These are phyloP conservation scores for Nemapogon koenigi DNA, from an alignment of 2,888 invertebrate species.

Conservation along the genomic window DNA sequence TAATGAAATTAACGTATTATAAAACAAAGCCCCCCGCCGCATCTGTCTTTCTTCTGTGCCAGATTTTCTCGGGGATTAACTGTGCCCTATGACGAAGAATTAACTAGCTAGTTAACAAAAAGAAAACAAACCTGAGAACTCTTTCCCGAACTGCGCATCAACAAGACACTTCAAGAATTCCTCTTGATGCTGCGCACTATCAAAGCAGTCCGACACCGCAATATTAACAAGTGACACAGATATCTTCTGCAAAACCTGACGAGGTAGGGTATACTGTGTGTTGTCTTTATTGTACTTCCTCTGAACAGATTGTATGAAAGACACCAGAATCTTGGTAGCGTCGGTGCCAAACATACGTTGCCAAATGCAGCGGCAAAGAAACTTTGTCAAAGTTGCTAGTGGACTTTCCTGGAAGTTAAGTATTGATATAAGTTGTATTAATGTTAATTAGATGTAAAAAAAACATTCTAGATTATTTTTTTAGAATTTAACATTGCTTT, in stretches of 20 bases:
- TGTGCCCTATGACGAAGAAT: neutral
- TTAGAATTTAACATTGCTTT: no score
- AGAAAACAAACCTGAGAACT: conserved; percentile 45
- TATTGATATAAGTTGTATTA: neutral
- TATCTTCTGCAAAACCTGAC: conserved; percentile 61
- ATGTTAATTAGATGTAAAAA: no score
- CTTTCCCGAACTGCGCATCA: conserved; percentile 61
- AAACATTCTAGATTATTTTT: no score
- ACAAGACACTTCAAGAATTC: conserved; percentile 67
- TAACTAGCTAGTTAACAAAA: neutral
- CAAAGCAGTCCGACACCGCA: conserved; percentile 67
- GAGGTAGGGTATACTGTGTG: conserved; percentile 42
- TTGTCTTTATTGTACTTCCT: conserved; percentile 44
- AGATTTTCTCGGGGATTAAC: no score
- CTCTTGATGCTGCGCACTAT: conserved; percentile 68
- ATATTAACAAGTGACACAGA: conserved; percentile 67
- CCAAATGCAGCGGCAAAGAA: conserved; percentile 59
- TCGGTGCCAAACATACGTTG: conserved; percentile 52
- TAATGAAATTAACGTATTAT: no score
- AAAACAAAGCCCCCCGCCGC: no score
- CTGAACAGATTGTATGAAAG: conserved; percentile 40
- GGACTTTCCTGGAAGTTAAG: conserved; percentile 67
- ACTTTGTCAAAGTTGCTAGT: conserved; percentile 63
- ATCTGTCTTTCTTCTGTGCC: no score
- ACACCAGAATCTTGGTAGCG: conserved; percentile 33